Evolutionary conservation across 2,797 vertebrate species (phyloP).

Genomic region (Acanthopagrus latus): DNA sequence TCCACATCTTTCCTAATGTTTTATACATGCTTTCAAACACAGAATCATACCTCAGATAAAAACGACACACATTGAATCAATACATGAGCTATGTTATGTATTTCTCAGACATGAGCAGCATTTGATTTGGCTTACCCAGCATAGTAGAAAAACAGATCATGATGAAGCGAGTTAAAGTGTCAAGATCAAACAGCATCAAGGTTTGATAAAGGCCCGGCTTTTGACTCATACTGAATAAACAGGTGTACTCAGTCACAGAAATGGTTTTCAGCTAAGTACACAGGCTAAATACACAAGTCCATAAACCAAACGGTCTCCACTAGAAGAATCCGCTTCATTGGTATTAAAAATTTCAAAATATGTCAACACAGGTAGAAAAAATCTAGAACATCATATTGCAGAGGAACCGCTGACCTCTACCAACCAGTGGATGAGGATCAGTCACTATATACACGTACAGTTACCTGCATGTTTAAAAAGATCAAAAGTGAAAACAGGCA

Average conservation of each 20-base stretch:
- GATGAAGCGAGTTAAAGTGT: conserved; percentile 45
- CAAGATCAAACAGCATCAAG: conserved; percentile 26
- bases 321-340: conserved; percentile 32
- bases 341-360: conserved; percentile 52
- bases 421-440: conserved; percentile 75
- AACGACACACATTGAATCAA: conserved; percentile 19
- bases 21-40: conserved; percentile 56
- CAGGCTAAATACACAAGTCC: conserved; percentile 28
- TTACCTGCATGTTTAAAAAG: conserved; percentile 45
- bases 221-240: conserved; percentile 17
- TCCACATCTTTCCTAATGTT: conserved; percentile 47
- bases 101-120: conserved; percentile 55
- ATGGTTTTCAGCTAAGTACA: conserved; percentile 16
- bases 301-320: conserved; percentile 11
- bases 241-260: conserved; percentile 11
- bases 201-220: conserved; percentile 38
- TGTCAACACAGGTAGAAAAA: conserved; percentile 46
- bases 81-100: conserved; percentile 3
- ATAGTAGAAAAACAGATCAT: conserved; percentile 32
- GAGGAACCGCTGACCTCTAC: conserved; percentile 49
- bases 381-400: conserved; percentile 42
- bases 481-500: conserved; percentile 27
- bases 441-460: conserved; percentile 48
- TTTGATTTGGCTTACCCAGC: conserved; percentile 62
- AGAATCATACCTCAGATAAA: conserved; percentile 45